Evolutionary conservation across 1,140 invertebrate genomes (phyloP).

Genomic region (Coptotermes formosanus): DNA sequence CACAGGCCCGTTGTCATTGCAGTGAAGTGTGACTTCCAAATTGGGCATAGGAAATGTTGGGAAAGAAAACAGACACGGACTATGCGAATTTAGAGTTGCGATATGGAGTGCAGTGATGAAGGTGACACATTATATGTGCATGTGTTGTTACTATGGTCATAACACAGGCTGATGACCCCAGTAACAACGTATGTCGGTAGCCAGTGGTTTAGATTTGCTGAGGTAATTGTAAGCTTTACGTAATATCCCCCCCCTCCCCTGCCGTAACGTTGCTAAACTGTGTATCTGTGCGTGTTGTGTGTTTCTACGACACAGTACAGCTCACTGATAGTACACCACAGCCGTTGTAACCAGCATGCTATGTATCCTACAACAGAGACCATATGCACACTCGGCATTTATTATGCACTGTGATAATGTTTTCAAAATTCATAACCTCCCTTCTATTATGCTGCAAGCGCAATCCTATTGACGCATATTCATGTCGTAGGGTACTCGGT

Average conservation of each 20-base stretch:
- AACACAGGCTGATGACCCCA: neutral
- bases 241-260: too few species aligned
- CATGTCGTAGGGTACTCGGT: neutral
- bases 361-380: neutral
- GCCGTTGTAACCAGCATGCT: neutral
- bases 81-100: neutral
- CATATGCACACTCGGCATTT: neutral
- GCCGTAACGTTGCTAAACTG: neutral
- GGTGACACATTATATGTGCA: neutral
- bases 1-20: too few species aligned
- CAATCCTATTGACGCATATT: neutral
- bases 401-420: neutral
- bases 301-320: neutral
- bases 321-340: neutral
- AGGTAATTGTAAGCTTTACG: neutral
- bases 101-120: neutral
- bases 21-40: too few species aligned
- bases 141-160: neutral
- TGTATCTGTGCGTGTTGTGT: neutral
- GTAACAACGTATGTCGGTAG: constrained; percentile 4
- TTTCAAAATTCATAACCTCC: neutral
- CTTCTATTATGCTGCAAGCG: neutral
- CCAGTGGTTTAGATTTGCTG: neutral
- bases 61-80: neutral
- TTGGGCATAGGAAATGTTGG: neutral